These are phyloP conservation scores for Ictidomys tridecemlineatus DNA, from an alignment of 2,113 vertebrate genomes.

Conservation along the genomic window DNA sequence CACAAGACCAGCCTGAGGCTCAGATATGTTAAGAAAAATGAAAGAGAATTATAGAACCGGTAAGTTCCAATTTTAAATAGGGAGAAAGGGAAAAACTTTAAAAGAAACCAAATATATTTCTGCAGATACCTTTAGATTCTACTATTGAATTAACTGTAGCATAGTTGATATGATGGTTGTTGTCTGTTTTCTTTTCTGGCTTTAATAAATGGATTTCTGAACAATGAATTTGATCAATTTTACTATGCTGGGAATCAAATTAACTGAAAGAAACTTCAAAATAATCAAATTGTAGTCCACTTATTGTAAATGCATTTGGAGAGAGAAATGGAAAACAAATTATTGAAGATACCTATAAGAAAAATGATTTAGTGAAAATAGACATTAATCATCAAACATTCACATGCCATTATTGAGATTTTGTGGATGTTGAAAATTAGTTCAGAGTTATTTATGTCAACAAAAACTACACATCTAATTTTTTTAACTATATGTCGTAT, in stretches of 20 bases:
- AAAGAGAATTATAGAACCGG: slow-evolving; percentile 42
- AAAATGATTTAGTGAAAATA: slow-evolving; percentile 66
- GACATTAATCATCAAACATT: slow-evolving; percentile 42
- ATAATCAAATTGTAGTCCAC: slow-evolving; percentile 13
- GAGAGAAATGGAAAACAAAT: slow-evolving; percentile 33
- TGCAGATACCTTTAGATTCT: slow-evolving; percentile 39
- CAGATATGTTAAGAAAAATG: slow-evolving; percentile 7
- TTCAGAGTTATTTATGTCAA: background rate
- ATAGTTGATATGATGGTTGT: slow-evolving; percentile 45
- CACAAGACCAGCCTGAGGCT: background rate
- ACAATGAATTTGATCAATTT: slow-evolving; percentile 66
- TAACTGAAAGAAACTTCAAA: slow-evolving; percentile 64
- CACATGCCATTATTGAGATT: slow-evolving; percentile 31
- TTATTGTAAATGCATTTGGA: slow-evolving; percentile 52
- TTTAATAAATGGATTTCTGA: slow-evolving; percentile 63
- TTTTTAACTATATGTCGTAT: background rate
- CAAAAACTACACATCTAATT: background rate
- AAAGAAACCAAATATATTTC: slow-evolving; percentile 32
- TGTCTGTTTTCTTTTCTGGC: slow-evolving; percentile 33
- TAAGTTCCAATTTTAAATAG: background rate
- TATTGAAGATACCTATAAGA: slow-evolving; percentile 42
- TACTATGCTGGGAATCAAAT: slow-evolving; percentile 40
- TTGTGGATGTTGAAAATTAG: slow-evolving; percentile 47
- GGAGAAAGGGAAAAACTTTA: background rate
- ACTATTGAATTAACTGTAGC: slow-evolving; percentile 22